phyloP scores from a whole-genome alignment of 1,140 invertebrate species.

The Cardiocondyla obscurior region DNA sequence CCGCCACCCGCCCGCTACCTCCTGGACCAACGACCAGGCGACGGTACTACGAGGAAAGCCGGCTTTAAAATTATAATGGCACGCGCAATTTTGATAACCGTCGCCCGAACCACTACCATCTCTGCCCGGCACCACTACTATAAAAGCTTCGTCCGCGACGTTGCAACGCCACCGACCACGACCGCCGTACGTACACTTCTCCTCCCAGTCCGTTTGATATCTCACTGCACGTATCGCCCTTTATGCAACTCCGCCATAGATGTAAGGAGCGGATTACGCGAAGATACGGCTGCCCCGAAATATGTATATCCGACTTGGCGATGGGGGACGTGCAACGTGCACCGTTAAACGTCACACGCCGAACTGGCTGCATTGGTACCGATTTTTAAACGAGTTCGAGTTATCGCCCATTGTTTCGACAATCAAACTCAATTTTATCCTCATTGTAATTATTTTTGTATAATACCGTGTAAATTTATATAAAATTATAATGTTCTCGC shows the following conservation, averaged over 20 bases:
- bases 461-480: too few species aligned
- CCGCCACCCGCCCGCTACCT: conserved; percentile 67
- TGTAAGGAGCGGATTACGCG: conserved; percentile 47
- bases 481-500: too few species aligned
- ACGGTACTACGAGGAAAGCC: conserved; percentile 81
- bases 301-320: background rate
- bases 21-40: conserved; percentile 73
- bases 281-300: background rate
- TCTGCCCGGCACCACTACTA: conserved; percentile 45
- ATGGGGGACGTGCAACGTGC: background rate
- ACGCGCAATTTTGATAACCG: conserved; percentile 84
- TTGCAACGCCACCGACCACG: conserved; percentile 26
- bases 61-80: conserved; percentile 85
- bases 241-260: conserved; percentile 37
- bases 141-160: conserved; percentile 3
- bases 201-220: conserved; percentile 74
- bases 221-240: conserved; percentile 66
- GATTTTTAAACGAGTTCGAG: background rate
- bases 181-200: conserved; percentile 11
- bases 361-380: background rate
- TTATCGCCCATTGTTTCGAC: background rate
- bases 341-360: background rate
- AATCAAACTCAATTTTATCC: background rate
- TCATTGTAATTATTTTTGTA: background rate
- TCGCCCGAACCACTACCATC: conserved; percentile 74